Conservation (phyloP, 2,888 invertebrate genomes). For the Platynereis dumerilii region DNA sequence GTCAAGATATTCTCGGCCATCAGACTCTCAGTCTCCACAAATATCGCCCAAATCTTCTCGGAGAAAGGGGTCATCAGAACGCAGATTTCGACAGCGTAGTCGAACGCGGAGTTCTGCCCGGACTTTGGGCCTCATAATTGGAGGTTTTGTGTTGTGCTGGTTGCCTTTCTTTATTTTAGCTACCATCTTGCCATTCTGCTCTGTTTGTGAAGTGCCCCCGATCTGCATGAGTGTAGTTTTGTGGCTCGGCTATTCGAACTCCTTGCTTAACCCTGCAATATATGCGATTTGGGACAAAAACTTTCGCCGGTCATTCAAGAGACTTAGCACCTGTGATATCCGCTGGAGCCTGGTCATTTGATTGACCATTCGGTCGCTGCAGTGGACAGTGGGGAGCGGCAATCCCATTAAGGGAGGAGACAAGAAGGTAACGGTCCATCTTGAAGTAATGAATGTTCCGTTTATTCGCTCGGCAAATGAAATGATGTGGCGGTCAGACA, state of each 20-base stretch:
- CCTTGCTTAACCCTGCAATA: conserved; percentile 42
- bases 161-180: conserved; percentile 62
- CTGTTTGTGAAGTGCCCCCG: conserved; percentile 30
- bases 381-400: conserved; percentile 8
- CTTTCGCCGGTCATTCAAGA: conserved; percentile 37
- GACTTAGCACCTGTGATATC: conserved; percentile 33
- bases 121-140: conserved; percentile 40
- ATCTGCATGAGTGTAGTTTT: conserved; percentile 51
- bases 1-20: conserved; percentile 13
- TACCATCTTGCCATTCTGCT: conserved; percentile 48
- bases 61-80: not conserved
- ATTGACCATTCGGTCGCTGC: conserved; percentile 4
- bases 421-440: too few relatives aligned
- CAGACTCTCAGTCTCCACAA: conserved; percentile 21
- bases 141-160: conserved; percentile 62
- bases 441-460: too few relatives aligned
- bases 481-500: too few relatives aligned
- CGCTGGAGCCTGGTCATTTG: conserved; percentile 30
- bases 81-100: conserved; percentile 12
- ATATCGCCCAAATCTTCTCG: conserved; percentile 9
- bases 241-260: conserved; percentile 62
- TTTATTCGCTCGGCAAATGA: too few relatives aligned
- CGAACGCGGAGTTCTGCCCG: conserved; percentile 37
- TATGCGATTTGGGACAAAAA: conserved; percentile 43
- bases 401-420: not conserved